These are phyloP conservation scores for Enhydra lutris DNA, from an alignment of 2,113 vertebrate genomes.

Conservation along the genomic window DNA sequence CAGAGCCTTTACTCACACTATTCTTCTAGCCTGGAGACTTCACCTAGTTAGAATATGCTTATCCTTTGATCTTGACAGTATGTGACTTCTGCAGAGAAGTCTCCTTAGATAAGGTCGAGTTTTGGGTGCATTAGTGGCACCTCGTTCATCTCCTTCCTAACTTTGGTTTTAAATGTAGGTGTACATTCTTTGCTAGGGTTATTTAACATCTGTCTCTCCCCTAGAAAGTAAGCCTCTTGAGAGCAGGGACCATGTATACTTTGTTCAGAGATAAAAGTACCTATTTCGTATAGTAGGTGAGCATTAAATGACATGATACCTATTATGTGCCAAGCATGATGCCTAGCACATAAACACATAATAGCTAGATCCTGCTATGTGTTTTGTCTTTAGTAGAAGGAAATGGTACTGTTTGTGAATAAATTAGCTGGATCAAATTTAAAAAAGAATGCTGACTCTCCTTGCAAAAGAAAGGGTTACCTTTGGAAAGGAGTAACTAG, in stretches of 20 bases:
- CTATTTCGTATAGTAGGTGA: background rate
- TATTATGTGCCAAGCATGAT: background rate
- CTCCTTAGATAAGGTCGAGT: background rate
- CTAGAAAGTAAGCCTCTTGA: background rate
- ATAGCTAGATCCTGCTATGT: background rate
- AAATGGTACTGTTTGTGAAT: background rate
- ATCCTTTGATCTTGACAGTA: background rate
- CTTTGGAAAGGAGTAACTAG: background rate
- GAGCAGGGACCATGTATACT: background rate
- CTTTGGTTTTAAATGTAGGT: background rate
- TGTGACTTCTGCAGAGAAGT: background rate
- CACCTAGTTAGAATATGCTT: background rate
- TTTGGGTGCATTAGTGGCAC: background rate
- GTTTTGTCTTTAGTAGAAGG: background rate
- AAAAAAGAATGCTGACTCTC: slow-evolving; percentile 13
- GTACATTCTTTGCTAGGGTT: background rate
- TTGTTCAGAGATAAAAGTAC: background rate
- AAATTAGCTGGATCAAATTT: slow-evolving; percentile 6
- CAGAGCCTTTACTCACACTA: background rate
- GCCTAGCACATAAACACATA: background rate
- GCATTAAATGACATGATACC: background rate
- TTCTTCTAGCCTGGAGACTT: background rate
- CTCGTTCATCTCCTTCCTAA: background rate
- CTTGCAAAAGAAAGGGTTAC: slow-evolving; percentile 9
- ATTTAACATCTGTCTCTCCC: background rate